Percentiles rank a stretch among this genome's conserved stretches.
These are phyloP conservation scores for Pantelozetes paolii DNA, from an alignment of 2,888 invertebrate genomes.

Conservation along the genomic window DNA sequence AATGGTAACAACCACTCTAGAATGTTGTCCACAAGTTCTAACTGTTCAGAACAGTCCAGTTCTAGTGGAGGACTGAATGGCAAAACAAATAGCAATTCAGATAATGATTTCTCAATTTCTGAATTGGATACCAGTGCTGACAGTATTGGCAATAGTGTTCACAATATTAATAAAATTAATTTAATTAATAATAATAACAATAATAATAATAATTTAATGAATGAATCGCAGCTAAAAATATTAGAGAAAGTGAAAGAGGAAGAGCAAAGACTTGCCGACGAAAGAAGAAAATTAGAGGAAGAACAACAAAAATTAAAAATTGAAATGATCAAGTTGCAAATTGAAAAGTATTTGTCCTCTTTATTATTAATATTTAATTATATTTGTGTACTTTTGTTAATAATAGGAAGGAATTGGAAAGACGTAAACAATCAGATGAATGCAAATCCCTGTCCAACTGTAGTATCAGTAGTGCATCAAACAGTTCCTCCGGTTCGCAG, in stretches of 20 bases:
- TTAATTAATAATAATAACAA: not conserved
- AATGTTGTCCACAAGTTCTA: not conserved
- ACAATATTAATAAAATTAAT: not conserved
- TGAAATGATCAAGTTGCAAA: conserved; percentile 50
- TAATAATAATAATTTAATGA: conserved; percentile 4
- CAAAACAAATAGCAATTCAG: conserved; percentile 39
- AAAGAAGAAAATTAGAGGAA: conserved; percentile 50
- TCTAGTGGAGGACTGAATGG: not conserved
- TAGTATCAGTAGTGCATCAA: not conserved
- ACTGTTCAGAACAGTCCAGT: not conserved
- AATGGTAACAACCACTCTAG: not conserved
- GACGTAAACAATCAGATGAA: conserved; percentile 1
- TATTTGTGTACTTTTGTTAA: too few relatives aligned
- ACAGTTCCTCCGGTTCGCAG: conserved; percentile 10
- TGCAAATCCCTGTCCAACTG: conserved; percentile 6
- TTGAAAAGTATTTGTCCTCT: conserved; percentile 49
- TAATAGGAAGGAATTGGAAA: conserved; percentile 11
- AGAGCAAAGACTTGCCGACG: conserved; percentile 49
- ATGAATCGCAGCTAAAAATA: conserved; percentile 17
- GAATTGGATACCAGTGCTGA: conserved; percentile 39
- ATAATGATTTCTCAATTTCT: conserved; percentile 46
- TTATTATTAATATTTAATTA: too few relatives aligned
- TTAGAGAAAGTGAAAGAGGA: conserved; percentile 46
- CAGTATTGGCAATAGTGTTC: not conserved
- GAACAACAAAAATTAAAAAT: conserved; percentile 49